Conservation (phyloP, 2,888 invertebrate species). For the Danaus chrysippus region DNA sequence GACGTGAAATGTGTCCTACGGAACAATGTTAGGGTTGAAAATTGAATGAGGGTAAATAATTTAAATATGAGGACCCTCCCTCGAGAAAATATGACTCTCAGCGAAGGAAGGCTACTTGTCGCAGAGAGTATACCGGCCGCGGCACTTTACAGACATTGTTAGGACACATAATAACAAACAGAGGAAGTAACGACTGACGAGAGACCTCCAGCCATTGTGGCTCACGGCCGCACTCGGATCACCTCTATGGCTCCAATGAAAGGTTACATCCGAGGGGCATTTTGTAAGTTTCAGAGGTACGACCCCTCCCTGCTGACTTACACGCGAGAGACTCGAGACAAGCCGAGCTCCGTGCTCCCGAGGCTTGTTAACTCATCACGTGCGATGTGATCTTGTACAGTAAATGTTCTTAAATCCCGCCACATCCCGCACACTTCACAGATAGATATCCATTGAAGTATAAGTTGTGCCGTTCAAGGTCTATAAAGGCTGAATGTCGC, state of each 20-base stretch:
- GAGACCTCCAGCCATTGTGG: conserved; percentile 23
- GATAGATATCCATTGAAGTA: too few species aligned
- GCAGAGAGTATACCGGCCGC: conserved; percentile 53
- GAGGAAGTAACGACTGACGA: conserved; percentile 22
- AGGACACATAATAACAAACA: conserved; percentile 33
- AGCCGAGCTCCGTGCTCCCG: too few species aligned
- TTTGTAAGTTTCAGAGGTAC: conserved; percentile 18
- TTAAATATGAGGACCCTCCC: conserved; percentile 28
- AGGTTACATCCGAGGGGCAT: conserved; percentile 22
- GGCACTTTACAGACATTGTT: conserved; percentile 53
- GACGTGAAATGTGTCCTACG: conserved; percentile 16
- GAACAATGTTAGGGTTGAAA: conserved; percentile 14
- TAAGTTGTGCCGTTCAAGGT: not conserved
- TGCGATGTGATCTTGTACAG: too few species aligned
- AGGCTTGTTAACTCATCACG: too few species aligned
- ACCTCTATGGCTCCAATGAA: conserved; percentile 18
- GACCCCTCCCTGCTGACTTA: conserved; percentile 10
- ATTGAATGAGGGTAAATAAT: conserved; percentile 17
- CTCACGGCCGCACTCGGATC: conserved; percentile 18
- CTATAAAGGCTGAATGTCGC: not conserved
- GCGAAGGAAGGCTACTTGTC: conserved; percentile 52
- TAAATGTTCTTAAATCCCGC: too few species aligned
- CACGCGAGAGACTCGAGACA: conserved; percentile 7
- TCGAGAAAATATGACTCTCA: conserved; percentile 28
- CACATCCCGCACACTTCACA: too few species aligned